Evolutionary conservation across 2,797 vertebrate species (phyloP), one percentile per base, ranked within the genome.

Genomic region (Cryptoprocta ferox): DNA sequence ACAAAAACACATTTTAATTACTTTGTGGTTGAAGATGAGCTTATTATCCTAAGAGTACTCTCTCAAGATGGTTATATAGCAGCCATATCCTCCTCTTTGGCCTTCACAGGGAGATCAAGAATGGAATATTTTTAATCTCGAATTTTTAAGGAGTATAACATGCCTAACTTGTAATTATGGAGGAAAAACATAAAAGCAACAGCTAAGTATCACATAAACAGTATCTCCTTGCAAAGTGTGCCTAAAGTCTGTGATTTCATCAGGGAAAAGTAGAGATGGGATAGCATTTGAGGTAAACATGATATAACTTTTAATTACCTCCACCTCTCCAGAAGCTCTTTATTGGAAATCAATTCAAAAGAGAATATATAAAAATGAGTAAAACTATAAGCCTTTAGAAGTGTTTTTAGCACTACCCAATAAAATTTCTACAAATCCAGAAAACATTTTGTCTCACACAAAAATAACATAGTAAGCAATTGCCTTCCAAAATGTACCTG

Each of bases 381-480:
- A 86, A 65, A 56, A 42, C 1, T 45, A 68, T 24, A 83, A 10
- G 61, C 6, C 19, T 84, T 89, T 71, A 84, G 42, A 87, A 90
- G 63, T 42, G 30, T 28, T 73, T 87, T 78, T 93, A 86, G 24
- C 12, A 48, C 7, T 91, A 32, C 4, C n/a, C 11, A 94, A 61
- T 71, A 63, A 73, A 78, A 92, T 75, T 73, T 82, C 48, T 92
- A 21, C 5, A 87, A 68, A 6, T 86, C 19, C 10, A 61, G 30
- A 92, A 95, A 68, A 5, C 24, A 73, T 88, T 95, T 91, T 39
- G 19, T 48, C 45, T 59, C n/a, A 73, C 9, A 59, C 6, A 66
- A 95, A 88, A 84, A 80, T 76, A 71, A 68, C 13, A n/a, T 13
- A 50, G 26, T 84, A 96, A 92, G 18, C 35, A 81, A 81, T 81